Conservation (phyloP, 2,888 invertebrate genomes). For the Tuberolachnus salignus region DNA sequence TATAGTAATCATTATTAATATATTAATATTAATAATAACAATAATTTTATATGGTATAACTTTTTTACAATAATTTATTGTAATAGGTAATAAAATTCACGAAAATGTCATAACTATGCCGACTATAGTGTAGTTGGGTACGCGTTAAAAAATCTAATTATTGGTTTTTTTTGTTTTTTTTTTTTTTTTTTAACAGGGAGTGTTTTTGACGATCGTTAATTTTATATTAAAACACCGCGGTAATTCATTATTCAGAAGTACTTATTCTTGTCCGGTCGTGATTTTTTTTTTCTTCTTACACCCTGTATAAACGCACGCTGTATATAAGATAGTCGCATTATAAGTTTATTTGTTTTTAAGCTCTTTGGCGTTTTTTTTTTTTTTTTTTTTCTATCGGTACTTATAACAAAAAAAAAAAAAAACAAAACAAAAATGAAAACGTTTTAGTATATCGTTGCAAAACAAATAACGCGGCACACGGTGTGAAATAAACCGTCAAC, state of each 20-base stretch:
- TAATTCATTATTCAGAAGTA: conserved; percentile 27
- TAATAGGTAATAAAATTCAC: not conserved
- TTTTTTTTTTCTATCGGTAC: not conserved
- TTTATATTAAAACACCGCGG: conserved; percentile 1
- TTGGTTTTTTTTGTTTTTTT: not conserved
- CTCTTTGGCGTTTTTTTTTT: conserved; percentile 10
- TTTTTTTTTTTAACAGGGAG: conserved; percentile 10
- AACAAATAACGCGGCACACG: too few species aligned
- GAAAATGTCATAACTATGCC: conserved; percentile 14
- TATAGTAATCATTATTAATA: not conserved
- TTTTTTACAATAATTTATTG: not conserved
- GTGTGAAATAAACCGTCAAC: conserved; percentile 14
- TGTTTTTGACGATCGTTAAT: conserved; percentile 19
- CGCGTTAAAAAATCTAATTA: conserved; percentile 11
- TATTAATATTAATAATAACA: not conserved
- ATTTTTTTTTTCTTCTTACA: conserved; percentile 31
- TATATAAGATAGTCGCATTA: not conserved
- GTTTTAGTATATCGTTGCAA: too few species aligned
- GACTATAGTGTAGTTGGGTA: not conserved
- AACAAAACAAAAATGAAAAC: not conserved
- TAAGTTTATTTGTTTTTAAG: not conserved
- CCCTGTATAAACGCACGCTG: conserved; percentile 35
- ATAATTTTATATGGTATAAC: too few species aligned
- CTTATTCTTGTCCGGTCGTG: not conserved
- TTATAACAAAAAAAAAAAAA: conserved; percentile 26